Evolutionary conservation across 2,888 invertebrate species (phyloP), one percentile per base, ranked within the genome.

Genomic region (Parelbella ahira): DNA sequence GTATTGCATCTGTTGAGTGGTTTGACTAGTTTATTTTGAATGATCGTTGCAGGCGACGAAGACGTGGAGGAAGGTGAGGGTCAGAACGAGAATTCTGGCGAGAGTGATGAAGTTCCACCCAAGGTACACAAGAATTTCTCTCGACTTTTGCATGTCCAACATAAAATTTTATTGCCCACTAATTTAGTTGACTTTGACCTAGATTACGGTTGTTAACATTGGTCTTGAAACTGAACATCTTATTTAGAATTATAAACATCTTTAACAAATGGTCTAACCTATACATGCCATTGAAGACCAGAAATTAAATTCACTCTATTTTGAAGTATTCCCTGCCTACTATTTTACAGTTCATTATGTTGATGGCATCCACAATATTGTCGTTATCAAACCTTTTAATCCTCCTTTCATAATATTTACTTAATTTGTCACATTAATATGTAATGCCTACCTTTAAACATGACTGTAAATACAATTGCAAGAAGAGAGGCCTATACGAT

Each of bases 71-170:
- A 93, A 72, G 90, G 90, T 58, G 89, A 89, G 63, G 89, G 88
- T 57, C 91, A 89, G 59, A 88, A 88, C 59, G 93, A 93, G 58
- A 93, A 93, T 69, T 93, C 93, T 34, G 92, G 92, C 27, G 93
- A 93, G 59, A 93, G 93, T 59, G 93, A 93, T 65, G 93, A 93
- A 68, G 90, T 83, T 18, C 88, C 89, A 47, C 89, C 88, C 45
- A 91, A 91, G 83, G 90, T 88, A 70, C 10, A 18, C 34, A 6
- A n/a, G 8, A 33, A 19, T 3, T 27, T 18, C 1, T 4, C 29
- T 4, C 5, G 11, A 18, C 2, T 11, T 3, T 28, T 18, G 4
- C 8, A 24, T 9, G 9, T 12, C n/a, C n/a, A n/a, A 7, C 7
- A 7, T 12, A 7, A 5, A 34, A n/a, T 4, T 23, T 25, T 37